Evolutionary conservation across 1,140 invertebrate species (phyloP), one percentile per base, ranked within the genome.

Genomic region (Agrypnia vestita): DNA sequence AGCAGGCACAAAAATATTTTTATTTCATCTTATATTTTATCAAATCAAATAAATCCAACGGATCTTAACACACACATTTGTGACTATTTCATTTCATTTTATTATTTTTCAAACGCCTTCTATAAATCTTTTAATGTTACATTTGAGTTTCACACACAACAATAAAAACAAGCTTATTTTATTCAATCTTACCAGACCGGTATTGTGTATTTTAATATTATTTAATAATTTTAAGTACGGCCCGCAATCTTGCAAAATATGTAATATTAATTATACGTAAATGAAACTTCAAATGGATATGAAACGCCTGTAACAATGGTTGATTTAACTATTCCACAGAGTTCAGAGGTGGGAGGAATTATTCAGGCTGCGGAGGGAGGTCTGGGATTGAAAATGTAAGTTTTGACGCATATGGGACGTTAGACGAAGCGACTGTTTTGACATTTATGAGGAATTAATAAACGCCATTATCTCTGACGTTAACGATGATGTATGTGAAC

Each of bases 401-500:
- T 80, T 82, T 80, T 82, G 81, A 82, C 81, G 71, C 73, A 64
- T 67, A 76, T 64, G 67, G 44, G 71, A 74, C 51, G 51, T 55
- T 74, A 74, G 47, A 25, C 73, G 61, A 80, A 69, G 62, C 64
- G 73, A 59, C 80, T 59, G 75, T 79, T 78, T 67, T 71, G 77
- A 59, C 77, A 77, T 79, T 82, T 82, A 82, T 79, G 77, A 77
- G 55, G 62, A 82, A 82, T 82, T 79, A 82, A 82, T 82, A 82
- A 79, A 71, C 78, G 78, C 55, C 74, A 69, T 82, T 79, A 72
- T 82, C 72, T 76, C 35, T 25, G 76, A 53, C 67, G 44, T 25
- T 46, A 55, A 59, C 61, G 76, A 78, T 78, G 76, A 78, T 64
- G 59, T 46, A 62, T 56, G 35, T 78, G 62, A 62, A 78, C 25